These are phyloP conservation scores for Puma concolor DNA, from an alignment of 2,113 vertebrate species.

Conservation along the genomic window DNA sequence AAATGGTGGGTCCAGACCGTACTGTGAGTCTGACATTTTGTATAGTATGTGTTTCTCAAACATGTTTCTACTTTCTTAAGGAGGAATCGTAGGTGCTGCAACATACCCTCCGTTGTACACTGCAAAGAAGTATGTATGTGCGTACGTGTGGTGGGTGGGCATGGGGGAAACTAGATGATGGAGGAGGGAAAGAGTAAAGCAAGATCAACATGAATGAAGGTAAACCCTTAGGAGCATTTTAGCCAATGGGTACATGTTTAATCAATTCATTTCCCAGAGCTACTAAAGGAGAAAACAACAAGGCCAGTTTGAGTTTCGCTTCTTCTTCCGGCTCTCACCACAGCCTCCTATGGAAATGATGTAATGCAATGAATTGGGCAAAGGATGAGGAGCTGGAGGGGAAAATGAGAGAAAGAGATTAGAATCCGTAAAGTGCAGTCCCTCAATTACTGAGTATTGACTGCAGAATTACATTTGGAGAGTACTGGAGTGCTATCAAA, in stretches of 20 bases:
- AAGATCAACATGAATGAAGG: not conserved
- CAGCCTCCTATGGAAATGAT: not conserved
- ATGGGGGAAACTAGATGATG: not conserved
- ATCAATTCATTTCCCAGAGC: not conserved
- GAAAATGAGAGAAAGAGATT: not conserved
- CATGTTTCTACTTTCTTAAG: not conserved
- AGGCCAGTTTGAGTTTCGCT: not conserved
- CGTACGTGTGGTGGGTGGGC: not conserved
- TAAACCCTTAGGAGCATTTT: not conserved
- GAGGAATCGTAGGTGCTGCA: not conserved
- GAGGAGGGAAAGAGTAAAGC: not conserved
- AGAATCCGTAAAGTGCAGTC: not conserved
- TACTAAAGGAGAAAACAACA: not conserved
- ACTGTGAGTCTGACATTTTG: not conserved
- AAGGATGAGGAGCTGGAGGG: not conserved
- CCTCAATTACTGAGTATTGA: not conserved
- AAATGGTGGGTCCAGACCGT: not conserved
- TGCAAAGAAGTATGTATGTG: not conserved
- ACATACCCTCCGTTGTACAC: not conserved
- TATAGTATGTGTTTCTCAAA: not conserved
- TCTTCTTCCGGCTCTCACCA: not conserved
- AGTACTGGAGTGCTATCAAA: not conserved
- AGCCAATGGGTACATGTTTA: not conserved
- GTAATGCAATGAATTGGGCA: not conserved
- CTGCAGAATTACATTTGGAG: not conserved